Conservation (phyloP, 2,113 vertebrate genomes). For the Dasyurus viverrinus region DNA sequence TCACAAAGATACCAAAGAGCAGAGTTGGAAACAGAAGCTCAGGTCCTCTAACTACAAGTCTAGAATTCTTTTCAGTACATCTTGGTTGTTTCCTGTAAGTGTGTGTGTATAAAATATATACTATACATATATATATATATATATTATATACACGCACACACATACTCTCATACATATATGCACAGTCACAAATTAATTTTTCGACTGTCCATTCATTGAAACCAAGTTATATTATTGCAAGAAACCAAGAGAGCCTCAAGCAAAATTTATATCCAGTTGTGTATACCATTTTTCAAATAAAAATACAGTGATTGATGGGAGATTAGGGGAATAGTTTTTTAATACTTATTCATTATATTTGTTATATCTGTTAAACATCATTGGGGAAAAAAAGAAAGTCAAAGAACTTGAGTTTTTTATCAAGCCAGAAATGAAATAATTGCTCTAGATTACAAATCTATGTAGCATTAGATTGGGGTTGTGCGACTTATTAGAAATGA, state of each 20-base stretch:
- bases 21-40: not conserved
- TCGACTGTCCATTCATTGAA: not conserved
- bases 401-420: not conserved
- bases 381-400: not conserved
- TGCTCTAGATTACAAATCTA: not conserved
- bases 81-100: not conserved
- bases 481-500: not conserved
- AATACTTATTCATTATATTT: not conserved
- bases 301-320: not conserved
- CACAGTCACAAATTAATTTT: not conserved
- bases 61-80: not conserved
- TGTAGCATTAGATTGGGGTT: not conserved
- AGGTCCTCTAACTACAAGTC: not conserved
- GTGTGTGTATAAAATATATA: not conserved
- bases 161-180: not conserved
- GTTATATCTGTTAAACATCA: not conserved
- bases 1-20: not conserved
- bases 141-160: not conserved
- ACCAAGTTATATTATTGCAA: not conserved
- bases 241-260: not conserved
- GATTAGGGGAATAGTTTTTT: not conserved
- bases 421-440: not conserved
- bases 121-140: too few species aligned
- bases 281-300: not conserved
- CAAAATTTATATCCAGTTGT: not conserved